Evolutionary conservation across 2,888 invertebrate species (phyloP).

Genomic region (Nematopogon swammerdamellus): DNA sequence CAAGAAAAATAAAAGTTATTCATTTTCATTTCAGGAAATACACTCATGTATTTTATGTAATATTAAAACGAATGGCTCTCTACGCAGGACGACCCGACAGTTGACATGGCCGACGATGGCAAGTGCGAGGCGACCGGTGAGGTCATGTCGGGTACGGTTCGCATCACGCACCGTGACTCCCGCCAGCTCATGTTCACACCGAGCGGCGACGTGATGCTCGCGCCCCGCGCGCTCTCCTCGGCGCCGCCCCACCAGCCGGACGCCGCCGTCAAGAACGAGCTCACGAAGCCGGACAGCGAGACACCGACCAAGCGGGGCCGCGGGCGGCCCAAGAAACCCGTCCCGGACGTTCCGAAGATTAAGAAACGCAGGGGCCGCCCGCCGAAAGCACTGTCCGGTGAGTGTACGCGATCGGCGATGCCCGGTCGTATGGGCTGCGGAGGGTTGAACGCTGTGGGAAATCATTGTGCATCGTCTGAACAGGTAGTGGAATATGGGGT

Average conservation of each 20-base stretch:
- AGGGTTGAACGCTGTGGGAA: too few species aligned
- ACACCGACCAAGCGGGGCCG: constrained; percentile 44
- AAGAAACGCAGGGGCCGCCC: constrained; percentile 47
- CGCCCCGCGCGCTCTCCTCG: constrained; percentile 36
- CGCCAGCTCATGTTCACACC: constrained; percentile 23
- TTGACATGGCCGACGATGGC: constrained; percentile 36
- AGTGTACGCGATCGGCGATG: constrained; percentile 10
- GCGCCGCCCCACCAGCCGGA: constrained; percentile 15
- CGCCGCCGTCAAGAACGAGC: constrained; percentile 1
- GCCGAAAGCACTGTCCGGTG: constrained; percentile 48
- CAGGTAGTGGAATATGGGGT: too few species aligned
- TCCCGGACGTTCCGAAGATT: constrained; percentile 43
- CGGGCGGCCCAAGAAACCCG: constrained; percentile 54
- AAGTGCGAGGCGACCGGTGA: constrained; percentile 41
- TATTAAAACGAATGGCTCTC: too few species aligned
- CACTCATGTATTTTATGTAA: too few species aligned
- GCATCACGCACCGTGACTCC: constrained; percentile 45
- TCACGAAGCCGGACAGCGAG: constrained; percentile 8
- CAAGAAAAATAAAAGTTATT: too few species aligned
- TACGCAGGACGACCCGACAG: constrained; percentile 53
- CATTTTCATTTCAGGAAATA: too few species aligned
- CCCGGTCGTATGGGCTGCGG: too few species aligned
- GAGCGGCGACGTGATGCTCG: constrained; percentile 48
- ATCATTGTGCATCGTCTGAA: too few species aligned
- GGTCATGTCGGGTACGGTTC: constrained; percentile 50